phyloP scores from a whole-genome alignment of 2,797 vertebrate species.

The Etheostoma nigrum region DNA sequence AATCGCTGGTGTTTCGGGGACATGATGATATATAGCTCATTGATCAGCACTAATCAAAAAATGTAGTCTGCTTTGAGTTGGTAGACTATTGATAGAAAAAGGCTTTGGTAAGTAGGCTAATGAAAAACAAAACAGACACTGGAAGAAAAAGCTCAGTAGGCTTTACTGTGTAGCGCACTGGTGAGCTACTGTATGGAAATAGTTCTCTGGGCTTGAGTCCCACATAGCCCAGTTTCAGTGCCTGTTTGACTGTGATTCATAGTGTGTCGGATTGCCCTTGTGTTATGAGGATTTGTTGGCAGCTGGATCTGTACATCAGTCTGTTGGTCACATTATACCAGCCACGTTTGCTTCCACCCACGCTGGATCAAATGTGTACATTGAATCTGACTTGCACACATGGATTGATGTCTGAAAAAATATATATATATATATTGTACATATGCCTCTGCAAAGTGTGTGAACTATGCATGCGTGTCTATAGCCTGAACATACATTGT shows the following conservation, averaged over 20 bases:
- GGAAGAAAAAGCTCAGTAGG: constrained; percentile 16
- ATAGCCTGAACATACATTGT: not conserved
- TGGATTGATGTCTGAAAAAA: constrained; percentile 21
- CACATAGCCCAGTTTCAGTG: constrained; percentile 34
- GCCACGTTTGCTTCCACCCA: constrained; percentile 56
- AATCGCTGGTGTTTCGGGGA: constrained; percentile 13
- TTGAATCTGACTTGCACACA: constrained; percentile 27
- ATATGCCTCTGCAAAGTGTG: constrained; percentile 12
- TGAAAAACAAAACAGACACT: constrained; percentile 18
- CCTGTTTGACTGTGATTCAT: constrained; percentile 60
- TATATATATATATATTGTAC: not conserved
- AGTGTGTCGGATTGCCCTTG: constrained; percentile 54
- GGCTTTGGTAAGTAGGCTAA: constrained; percentile 23
- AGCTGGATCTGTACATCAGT: constrained; percentile 52
- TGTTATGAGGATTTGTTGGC: constrained; percentile 69
- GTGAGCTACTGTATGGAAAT: constrained; percentile 20
- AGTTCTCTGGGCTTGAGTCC: constrained; percentile 16
- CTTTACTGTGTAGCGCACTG: not conserved
- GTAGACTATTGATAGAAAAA: constrained; percentile 40
- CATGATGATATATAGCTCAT: constrained; percentile 47
- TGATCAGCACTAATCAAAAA: constrained; percentile 61
- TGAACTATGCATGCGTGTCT: not conserved
- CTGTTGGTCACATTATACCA: constrained; percentile 52
- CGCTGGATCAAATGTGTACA: constrained; percentile 36
- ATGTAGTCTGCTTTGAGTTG: constrained; percentile 35